Conservation (phyloP, 2,888 invertebrate species). For the Temnothorax ravouxi region DNA sequence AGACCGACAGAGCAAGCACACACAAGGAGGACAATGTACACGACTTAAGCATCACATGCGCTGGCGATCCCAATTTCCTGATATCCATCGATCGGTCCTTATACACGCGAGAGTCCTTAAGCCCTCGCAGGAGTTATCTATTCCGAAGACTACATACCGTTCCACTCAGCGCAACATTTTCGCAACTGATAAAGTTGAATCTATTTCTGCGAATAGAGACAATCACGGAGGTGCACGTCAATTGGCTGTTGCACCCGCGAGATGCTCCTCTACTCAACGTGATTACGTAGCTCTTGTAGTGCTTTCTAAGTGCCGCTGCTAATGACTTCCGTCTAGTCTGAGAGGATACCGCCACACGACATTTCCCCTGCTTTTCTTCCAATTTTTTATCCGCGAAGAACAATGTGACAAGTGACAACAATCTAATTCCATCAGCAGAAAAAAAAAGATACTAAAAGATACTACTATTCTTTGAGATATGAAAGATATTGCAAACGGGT, state of each 20-base stretch:
- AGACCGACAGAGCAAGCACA: constrained; percentile 58
- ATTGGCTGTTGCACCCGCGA: neutral
- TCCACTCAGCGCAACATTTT: neutral
- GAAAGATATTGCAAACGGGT: neutral
- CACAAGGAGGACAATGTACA: constrained; percentile 25
- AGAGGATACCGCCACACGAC: neutral
- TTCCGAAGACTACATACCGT: neutral
- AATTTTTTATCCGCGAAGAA: neutral
- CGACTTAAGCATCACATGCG: constrained; percentile 56
- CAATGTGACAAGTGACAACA: neutral
- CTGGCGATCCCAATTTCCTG: constrained; percentile 70
- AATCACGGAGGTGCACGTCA: neutral
- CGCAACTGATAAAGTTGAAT: constrained; percentile 8
- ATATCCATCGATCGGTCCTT: constrained; percentile 68
- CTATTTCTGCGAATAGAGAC: neutral
- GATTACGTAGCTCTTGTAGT: constrained; percentile 36
- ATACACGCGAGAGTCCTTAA: constrained; percentile 66
- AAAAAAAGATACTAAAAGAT: too few species aligned
- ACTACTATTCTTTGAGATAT: neutral
- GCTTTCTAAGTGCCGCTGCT: constrained; percentile 21
- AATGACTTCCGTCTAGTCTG: constrained; percentile 37
- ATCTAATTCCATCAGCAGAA: neutral
- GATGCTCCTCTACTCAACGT: neutral
- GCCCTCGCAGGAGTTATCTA: constrained; percentile 53
- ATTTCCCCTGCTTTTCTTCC: neutral